Conservation (phyloP, 2,888 invertebrate genomes). For the Drosophila nr. perissopoda region DNA sequence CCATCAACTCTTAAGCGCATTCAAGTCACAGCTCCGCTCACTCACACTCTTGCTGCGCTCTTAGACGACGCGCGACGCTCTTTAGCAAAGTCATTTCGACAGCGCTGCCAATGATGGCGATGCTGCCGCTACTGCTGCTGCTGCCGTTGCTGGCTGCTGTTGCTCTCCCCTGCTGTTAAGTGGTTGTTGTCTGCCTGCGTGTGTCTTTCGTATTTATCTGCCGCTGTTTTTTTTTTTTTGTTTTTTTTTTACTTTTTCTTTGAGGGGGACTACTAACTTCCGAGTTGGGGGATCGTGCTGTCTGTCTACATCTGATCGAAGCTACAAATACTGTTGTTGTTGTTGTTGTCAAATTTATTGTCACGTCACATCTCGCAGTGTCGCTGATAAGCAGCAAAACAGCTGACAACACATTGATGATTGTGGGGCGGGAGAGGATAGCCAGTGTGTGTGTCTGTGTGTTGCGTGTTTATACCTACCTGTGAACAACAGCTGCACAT, state of each 20-base stretch:
- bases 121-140: slow-evolving; percentile 16
- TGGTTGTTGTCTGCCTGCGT: slow-evolving; percentile 39
- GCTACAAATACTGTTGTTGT: slow-evolving; percentile 11
- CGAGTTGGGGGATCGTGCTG: slow-evolving; percentile 47
- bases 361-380: slow-evolving; percentile 25
- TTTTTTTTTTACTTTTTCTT: not conserved
- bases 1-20: slow-evolving; percentile 42
- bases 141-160: slow-evolving; percentile 5
- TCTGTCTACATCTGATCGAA: slow-evolving; percentile 41
- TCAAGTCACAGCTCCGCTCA: slow-evolving; percentile 12
- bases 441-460: not conserved
- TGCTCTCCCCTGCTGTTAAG: slow-evolving; percentile 18
- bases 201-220: slow-evolving; percentile 28
- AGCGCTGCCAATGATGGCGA: slow-evolving; percentile 42
- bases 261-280: slow-evolving; percentile 25
- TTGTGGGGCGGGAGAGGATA: not conserved
- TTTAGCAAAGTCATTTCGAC: slow-evolving; percentile 15
- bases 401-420: slow-evolving; percentile 40
- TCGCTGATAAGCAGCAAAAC: slow-evolving; percentile 47
- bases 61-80: slow-evolving; percentile 36
- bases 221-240: not conserved
- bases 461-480: slow-evolving; percentile 46
- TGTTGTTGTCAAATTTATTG: slow-evolving; percentile 17
- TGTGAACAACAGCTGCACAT: slow-evolving; percentile 73
- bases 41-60: slow-evolving; percentile 29